phyloP scores from a whole-genome alignment of 2,113 vertebrate species.

The Pterocles burchelli region DNA sequence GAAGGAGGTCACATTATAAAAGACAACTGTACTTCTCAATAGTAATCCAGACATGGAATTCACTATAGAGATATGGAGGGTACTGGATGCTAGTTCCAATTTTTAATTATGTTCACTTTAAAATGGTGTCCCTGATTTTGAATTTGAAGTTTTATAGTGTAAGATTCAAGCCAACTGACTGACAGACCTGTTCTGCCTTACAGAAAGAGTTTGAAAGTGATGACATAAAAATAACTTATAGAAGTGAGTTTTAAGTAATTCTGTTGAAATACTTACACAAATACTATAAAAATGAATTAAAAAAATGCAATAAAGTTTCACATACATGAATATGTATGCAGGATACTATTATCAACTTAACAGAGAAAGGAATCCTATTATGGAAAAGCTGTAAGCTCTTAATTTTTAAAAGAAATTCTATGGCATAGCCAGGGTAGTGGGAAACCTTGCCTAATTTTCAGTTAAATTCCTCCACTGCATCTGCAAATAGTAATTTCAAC shows the following conservation, averaged over 20 bases:
- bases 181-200: not conserved
- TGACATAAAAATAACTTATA: not conserved
- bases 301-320: not conserved
- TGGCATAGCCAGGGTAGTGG: not conserved
- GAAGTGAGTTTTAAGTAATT: not conserved
- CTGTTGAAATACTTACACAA: not conserved
- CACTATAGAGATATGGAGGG: not conserved
- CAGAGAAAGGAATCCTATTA: not conserved
- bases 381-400: not conserved
- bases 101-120: not conserved
- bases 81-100: not conserved
- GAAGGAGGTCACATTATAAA: not conserved
- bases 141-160: not conserved
- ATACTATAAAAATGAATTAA: not conserved
- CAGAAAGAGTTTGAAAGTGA: not conserved
- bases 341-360: not conserved
- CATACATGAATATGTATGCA: not conserved
- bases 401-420: not conserved
- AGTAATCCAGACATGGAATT: not conserved
- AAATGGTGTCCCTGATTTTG: not conserved
- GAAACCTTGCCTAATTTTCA: not conserved
- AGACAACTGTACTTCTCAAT: not conserved
- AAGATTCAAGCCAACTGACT: not conserved
- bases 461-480: not conserved
- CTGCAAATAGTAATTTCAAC: not conserved